These are phyloP conservation scores for Anhinga rufa DNA, from an alignment of 2,113 vertebrate genomes.

Conservation along the genomic window DNA sequence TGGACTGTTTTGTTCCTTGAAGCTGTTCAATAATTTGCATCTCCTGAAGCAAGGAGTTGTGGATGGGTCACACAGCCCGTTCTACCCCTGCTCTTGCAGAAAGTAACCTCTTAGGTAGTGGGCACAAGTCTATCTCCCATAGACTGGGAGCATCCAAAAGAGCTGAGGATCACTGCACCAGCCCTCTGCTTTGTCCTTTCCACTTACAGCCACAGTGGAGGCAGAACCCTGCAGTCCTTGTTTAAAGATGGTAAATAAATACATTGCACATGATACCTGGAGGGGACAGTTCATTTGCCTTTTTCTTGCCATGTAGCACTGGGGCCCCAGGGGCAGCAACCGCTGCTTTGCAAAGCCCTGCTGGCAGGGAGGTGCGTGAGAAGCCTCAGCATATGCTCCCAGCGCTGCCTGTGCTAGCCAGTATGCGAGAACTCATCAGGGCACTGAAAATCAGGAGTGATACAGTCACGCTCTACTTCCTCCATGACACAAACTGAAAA, in stretches of 20 bases:
- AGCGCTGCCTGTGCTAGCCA: neutral
- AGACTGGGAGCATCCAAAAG: neutral
- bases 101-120: neutral
- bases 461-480: conserved; percentile 62
- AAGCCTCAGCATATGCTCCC: neutral
- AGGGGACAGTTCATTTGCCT: neutral
- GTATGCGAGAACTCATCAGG: conserved; percentile 16
- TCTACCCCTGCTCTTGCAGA: neutral
- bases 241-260: conserved; percentile 35
- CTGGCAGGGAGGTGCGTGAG: neutral
- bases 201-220: neutral
- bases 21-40: neutral
- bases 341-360: neutral
- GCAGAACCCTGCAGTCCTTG: neutral
- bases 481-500: conserved; percentile 40
- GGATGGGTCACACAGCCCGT: neutral
- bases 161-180: neutral
- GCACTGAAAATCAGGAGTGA: conserved; percentile 28
- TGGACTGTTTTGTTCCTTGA: neutral
- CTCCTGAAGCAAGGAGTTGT: neutral
- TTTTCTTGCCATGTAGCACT: neutral
- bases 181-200: neutral
- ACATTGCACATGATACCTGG: neutral
- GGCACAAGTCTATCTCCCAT: neutral
- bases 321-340: neutral